Base-by-base conservation (phyloP, 2,113 vertebrate species). In the Arothron firmamentum region DNA sequence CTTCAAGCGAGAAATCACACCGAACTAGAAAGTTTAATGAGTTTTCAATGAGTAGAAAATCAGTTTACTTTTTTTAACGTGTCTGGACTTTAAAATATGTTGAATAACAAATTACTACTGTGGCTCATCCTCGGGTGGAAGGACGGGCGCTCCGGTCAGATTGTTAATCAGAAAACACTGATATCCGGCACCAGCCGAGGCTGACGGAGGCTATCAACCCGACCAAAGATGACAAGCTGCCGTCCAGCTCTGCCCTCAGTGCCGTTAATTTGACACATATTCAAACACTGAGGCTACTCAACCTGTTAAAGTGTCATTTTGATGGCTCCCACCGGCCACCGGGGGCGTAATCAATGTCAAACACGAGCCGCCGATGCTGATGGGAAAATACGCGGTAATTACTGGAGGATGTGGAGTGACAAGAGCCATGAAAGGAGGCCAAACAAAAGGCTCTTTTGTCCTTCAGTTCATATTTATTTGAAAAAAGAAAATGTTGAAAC, bases 381-480 rank as follows among this genome's bases (percentile, higher is more conserved):
- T 31, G 13, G 10, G 42, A 49, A 46, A 64, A 69, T 47, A 43
- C 12, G 11, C 3, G 9, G 16, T n/a, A 57, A 58, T 28, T 28
- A 28, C 25, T 28, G 25, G 4, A 28, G 25, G 25, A 28, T 28
- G 25, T 5, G 2, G 25, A 28, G 25, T 5, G 25, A 28, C 4
- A 28, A 28, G 25, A 28, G 6, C 25, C 25, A 28, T 61, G 53
- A 75, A 52, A 12, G 15, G 11, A 51, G 59, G 13, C 52, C 51
- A 63, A 63, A 25, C 45, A 52, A 21, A 65, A 31, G 19, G 20
- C 34, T 52, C 11, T 56, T 65, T 71, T 38, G 54, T 75, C 55
- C 74, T 78, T 77, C 45, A 74, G 65, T 70, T 72, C 56, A 74
- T 64, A 75, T 85, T 85, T 85, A 83, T 77, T 80, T 78, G 77